Evolutionary conservation across 2,113 vertebrate genomes (phyloP), one percentile per base, ranked within the genome.

Genomic region (Corapipo altera): DNA sequence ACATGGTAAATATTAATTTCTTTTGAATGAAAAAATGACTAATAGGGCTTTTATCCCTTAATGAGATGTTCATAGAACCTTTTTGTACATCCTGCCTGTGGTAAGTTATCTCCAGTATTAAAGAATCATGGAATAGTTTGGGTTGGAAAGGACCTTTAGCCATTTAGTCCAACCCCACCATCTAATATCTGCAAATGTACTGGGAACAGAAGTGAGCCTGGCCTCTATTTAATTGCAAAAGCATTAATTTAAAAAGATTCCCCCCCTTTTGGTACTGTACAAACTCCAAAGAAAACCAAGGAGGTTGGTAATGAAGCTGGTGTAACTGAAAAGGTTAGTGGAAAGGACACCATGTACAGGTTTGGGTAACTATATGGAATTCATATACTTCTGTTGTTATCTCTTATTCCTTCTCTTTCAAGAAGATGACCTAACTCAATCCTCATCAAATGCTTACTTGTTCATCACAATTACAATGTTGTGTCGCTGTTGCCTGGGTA

Each of bases 381-480:
- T 61, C 1, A 1, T 79, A 4, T 12, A 77, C 19, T 49, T 85
- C 46, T 73, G 28, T 44, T 85, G 22, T 65, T 65, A 12, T 6
- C 23, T 43, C 1, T 79, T 67, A 26, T 26, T 79, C 12, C 19
- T 8, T 39, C 0, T 55, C 33, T 80, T 91, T 81, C 46, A 66
- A 32, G n/a, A 77, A 49, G 49, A 24, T 65, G 12, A 78, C 73
- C 37, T 58, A 67, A 43, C 22, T 65, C 15, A 62, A 5, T 44
- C 19, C 27, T 82, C 37, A 65, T 30, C n/a, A 73, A 55, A 65
- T 83, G 28, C 48, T 76, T 72, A 12, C 28, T 67, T 87, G 13
- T 62, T 74, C 2, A 0, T 62, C 57, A 18, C 11, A 59, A 5
- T 74, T 66, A 6, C 30, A 67, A 0, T 0, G 0, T n/a, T 1